Evolutionary conservation across 2,113 vertebrate species (phyloP).

Genomic region (Microtus richardsoni): DNA sequence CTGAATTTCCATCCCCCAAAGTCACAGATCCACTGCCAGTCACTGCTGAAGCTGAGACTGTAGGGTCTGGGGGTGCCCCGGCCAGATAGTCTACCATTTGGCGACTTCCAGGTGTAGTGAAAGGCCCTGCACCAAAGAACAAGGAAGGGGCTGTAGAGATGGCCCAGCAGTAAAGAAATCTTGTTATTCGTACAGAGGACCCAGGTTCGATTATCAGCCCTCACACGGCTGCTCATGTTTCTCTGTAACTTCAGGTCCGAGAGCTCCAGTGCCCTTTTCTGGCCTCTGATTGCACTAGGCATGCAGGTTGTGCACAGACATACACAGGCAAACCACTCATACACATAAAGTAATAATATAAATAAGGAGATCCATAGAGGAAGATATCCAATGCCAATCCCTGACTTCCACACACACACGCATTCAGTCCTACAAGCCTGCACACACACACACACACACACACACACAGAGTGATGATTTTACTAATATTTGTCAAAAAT

Average conservation of each 20-base stretch:
- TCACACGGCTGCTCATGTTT: too few relatives aligned
- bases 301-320: not conserved
- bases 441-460: not conserved
- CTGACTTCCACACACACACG: too few relatives aligned
- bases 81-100: not conserved
- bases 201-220: not conserved
- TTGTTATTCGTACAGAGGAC: not conserved
- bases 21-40: not conserved
- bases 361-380: not conserved
- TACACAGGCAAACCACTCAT: not conserved
- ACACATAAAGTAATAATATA: not conserved
- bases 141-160: not conserved
- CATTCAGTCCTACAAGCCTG: not conserved
- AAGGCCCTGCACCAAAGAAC: not conserved
- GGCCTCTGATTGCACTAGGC: too few relatives aligned
- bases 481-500: not conserved
- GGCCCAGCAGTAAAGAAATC: not conserved
- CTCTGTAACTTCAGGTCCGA: not conserved
- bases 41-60: not conserved
- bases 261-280: not conserved
- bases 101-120: not conserved
- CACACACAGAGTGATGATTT: not conserved
- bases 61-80: not conserved
- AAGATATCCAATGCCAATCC: not conserved
- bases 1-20: not conserved